Conservation (phyloP, 2,113 vertebrate genomes). For the Aphyosemion australe region DNA sequence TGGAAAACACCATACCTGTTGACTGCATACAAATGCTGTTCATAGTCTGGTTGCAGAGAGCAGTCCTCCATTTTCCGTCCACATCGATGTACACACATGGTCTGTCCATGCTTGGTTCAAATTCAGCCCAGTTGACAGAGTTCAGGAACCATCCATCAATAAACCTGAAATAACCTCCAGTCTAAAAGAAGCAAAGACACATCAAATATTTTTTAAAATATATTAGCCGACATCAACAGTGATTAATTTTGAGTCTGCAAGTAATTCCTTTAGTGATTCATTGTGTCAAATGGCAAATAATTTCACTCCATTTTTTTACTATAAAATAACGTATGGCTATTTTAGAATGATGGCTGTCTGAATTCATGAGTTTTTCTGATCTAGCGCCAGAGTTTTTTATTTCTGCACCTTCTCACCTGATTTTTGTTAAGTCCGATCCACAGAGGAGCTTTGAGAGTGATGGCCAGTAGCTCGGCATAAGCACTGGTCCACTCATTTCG, state of each 20-base stretch:
- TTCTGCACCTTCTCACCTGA: slow-evolving; percentile 74
- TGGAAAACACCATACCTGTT: slow-evolving; percentile 71
- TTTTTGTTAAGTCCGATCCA: slow-evolving; percentile 93
- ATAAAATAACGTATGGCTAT: too few relatives aligned
- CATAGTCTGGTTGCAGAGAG: slow-evolving; percentile 83
- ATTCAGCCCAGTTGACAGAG: slow-evolving; percentile 81
- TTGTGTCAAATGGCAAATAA: too few relatives aligned
- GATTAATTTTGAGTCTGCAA: too few relatives aligned
- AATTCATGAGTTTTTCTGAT: not conserved
- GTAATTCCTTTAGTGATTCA: too few relatives aligned
- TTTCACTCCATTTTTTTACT: too few relatives aligned
- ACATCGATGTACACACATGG: slow-evolving; percentile 87
- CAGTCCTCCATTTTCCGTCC: slow-evolving; percentile 86
- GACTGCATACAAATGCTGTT: slow-evolving; percentile 85
- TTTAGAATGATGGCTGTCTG: not conserved
- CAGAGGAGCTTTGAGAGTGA: slow-evolving; percentile 76
- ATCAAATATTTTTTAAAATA: not conserved
- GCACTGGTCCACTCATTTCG: slow-evolving; percentile 80
- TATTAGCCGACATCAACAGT: not conserved
- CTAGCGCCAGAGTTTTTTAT: not conserved
- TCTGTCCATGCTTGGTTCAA: slow-evolving; percentile 80
- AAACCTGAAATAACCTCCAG: slow-evolving; percentile 81
- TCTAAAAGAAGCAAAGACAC: slow-evolving; percentile 74
- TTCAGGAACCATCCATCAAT: slow-evolving; percentile 86
- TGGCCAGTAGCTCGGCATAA: slow-evolving; percentile 79